Percentiles rank a stretch among this genome's conserved stretches.
Conservation (phyloP, 1,140 invertebrate genomes). For the Polyergus mexicanus region DNA sequence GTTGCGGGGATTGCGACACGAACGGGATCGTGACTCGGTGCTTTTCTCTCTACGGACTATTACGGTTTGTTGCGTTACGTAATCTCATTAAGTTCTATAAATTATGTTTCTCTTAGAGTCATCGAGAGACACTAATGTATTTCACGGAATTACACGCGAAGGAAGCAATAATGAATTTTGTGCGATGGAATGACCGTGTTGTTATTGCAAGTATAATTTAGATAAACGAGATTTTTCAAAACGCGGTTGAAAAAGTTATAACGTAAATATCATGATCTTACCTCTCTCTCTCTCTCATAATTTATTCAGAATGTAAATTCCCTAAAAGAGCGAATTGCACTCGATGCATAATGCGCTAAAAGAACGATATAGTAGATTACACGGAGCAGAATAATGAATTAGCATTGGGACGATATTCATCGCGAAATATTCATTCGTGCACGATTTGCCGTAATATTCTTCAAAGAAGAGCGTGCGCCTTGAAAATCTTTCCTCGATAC, state of each 20-base stretch:
- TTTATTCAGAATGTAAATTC: not conserved
- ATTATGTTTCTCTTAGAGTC: constrained; percentile 13
- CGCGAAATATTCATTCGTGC: constrained; percentile 26
- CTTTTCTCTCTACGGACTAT: constrained; percentile 39
- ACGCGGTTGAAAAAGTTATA: not conserved
- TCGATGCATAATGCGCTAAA: too few relatives aligned
- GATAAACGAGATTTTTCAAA: not conserved
- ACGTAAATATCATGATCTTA: not conserved
- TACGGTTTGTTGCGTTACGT: constrained; percentile 62
- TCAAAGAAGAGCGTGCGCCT: too few relatives aligned
- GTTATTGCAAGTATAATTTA: not conserved
- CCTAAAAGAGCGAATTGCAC: too few relatives aligned
- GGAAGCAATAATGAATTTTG: not conserved
- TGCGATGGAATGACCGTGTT: not conserved
- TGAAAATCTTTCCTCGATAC: not conserved
- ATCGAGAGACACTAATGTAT: not conserved
- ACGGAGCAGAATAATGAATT: constrained; percentile 17
- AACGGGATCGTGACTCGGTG: constrained; percentile 63
- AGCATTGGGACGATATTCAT: not conserved
- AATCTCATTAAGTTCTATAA: constrained; percentile 54
- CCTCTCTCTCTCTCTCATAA: not conserved
- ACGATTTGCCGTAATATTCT: constrained; percentile 17
- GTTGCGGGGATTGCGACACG: constrained; percentile 53
- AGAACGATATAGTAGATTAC: too few relatives aligned
- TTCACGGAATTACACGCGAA: not conserved